These are phyloP conservation scores for Thermophis baileyi DNA, from an alignment of 2,113 vertebrate genomes.

Conservation along the genomic window DNA sequence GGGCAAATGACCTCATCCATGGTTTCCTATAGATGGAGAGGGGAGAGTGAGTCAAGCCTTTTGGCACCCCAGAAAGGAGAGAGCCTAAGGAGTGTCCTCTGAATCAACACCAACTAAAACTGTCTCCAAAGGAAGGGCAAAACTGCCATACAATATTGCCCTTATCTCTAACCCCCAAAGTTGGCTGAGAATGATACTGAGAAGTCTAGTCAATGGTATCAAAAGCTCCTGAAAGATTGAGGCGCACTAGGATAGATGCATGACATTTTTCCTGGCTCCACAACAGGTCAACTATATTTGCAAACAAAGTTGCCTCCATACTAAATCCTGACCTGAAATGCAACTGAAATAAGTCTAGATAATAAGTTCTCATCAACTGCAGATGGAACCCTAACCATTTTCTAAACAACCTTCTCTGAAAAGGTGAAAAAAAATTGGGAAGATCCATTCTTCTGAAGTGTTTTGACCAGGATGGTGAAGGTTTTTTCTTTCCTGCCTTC, in stretches of 20 bases:
- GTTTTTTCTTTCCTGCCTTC: not conserved
- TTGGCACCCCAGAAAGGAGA: too few species aligned
- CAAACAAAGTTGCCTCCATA: not conserved
- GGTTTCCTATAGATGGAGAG: too few species aligned
- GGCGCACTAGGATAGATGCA: not conserved
- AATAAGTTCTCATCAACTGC: not conserved
- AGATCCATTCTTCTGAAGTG: not conserved
- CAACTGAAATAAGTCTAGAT: not conserved
- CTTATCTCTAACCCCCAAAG: too few species aligned
- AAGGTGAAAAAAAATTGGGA: not conserved
- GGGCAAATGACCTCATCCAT: too few species aligned
- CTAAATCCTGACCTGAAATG: not conserved
- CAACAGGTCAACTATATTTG: not conserved
- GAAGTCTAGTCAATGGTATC: not conserved
- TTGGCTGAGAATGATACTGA: too few species aligned
- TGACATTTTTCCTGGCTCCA: not conserved
- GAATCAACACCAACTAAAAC: too few species aligned
- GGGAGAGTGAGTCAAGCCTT: too few species aligned
- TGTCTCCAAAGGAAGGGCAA: too few species aligned
- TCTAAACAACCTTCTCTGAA: not conserved
- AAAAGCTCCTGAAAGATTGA: not conserved
- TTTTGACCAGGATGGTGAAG: not conserved
- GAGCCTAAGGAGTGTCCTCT: too few species aligned
- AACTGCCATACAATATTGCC: too few species aligned
- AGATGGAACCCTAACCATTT: not conserved